Evolutionary conservation across 2,797 vertebrate genomes (phyloP).

Genomic region (Sebastes itinus): DNA sequence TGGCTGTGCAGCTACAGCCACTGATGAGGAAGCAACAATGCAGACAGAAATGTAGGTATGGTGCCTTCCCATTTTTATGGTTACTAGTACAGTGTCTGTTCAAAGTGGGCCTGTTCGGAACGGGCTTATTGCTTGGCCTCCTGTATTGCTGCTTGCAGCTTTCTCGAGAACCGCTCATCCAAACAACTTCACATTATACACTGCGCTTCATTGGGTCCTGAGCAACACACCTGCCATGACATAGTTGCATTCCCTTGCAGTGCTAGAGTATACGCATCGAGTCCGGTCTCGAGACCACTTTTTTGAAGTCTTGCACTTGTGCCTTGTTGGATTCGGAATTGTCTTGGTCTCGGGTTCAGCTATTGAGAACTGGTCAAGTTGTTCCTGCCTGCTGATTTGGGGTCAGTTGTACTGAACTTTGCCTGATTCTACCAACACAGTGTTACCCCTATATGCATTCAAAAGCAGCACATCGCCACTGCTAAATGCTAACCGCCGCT

Average conservation of each 20-base stretch:
- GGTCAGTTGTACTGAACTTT: no score
- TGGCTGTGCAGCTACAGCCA: neutral
- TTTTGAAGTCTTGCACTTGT: neutral
- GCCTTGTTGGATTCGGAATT: neutral
- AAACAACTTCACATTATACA: neutral
- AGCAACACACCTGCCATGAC: neutral
- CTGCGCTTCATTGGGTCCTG: neutral
- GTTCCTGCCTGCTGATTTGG: no score
- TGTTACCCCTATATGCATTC: no score
- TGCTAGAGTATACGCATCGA: neutral
- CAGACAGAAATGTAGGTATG: neutral
- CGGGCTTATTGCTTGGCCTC: neutral
- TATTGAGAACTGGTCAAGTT: neutral
- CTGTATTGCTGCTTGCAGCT: neutral
- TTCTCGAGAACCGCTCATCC: neutral
- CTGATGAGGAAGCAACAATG: neutral
- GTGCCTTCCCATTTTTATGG: neutral
- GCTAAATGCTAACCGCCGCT: no score
- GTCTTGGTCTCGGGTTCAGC: neutral
- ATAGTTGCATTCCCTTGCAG: neutral
- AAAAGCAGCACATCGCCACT: no score
- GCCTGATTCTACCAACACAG: no score
- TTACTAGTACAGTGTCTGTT: neutral
- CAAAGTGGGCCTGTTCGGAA: neutral
- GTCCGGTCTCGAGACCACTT: neutral